A percentile compares a stretch with the other conserved stretches of the same genome.
Conservation (phyloP, 2,888 invertebrate genomes). For the Bombylius discolor region DNA sequence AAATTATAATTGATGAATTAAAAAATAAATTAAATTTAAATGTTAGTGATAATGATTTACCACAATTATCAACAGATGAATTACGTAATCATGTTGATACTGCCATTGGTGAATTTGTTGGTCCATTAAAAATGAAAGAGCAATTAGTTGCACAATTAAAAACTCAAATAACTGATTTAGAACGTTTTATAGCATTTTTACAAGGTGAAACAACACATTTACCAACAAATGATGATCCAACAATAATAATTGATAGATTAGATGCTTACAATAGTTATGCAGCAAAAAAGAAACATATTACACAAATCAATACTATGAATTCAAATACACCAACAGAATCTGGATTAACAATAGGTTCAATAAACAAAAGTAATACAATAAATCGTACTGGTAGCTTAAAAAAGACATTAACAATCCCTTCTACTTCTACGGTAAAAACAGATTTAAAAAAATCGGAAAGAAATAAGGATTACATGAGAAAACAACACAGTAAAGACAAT, state of each 20-base stretch:
- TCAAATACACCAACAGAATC: too few relatives aligned
- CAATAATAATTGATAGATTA: conserved; percentile 10
- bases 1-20: conserved; percentile 76
- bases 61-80: conserved; percentile 65
- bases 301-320: too few relatives aligned
- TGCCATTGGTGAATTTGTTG: conserved; percentile 82
- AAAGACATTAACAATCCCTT: too few relatives aligned
- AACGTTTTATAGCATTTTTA: conserved; percentile 89
- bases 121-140: conserved; percentile 90
- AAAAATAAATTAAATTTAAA: conserved; percentile 73
- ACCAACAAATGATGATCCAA: conserved; percentile 15
- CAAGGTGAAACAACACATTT: conserved; percentile 54
- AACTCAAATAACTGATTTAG: conserved; percentile 93
- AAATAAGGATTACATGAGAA: too few relatives aligned
- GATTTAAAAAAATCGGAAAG: too few relatives aligned
- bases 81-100: conserved; percentile 78
- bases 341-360: too few relatives aligned
- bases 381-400: too few relatives aligned
- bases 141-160: conserved; percentile 90
- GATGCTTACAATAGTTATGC: conserved; percentile 32
- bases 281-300: conserved; percentile 27
- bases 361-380: too few relatives aligned
- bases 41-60: conserved; percentile 64
- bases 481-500: too few relatives aligned
- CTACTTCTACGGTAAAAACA: too few relatives aligned